Base-by-base conservation (phyloP, 2,888 invertebrate genomes). In the Mycalesis mineus region DNA sequence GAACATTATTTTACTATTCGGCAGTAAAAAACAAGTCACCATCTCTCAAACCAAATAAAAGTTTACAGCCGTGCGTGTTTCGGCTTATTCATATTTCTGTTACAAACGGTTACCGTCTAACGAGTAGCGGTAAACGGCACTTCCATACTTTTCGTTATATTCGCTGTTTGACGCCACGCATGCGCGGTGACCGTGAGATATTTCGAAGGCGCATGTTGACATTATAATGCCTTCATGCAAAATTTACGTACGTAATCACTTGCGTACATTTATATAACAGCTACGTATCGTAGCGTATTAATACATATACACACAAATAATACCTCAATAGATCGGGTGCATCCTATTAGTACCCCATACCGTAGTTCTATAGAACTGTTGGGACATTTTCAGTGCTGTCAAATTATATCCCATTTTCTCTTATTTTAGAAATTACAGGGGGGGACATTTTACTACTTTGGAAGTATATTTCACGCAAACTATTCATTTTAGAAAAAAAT, bases 61-160 rank as follows among this genome's bases (percentile, higher is more conserved):
- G 49, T 55, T 59, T 54, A 45, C 45, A 13, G 53, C 45, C 62
- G 56, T 65, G 64, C 67, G 66, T 67, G 65, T 62, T 65, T 62
- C 59, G 37, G 45, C 60, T 59, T 63, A 65, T 66, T 65, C 67
- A 65, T 62, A 66, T 65, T 64, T 64, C 58, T 55, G 57, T 61
- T 59, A 61, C 37, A 61, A 64, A 68, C 68, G 65, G 69, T 67
- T 69, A 68, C 63, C 54, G 57, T n/a, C 41, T 67, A n/a, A n/a
- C n/a, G n/a, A n/a, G n/a, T n/a, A 70, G 65, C 70, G 68, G 70
- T 68, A 63, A 52, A 59, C 54, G 57, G 36, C 62, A 64, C 62
- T 67, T 66, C 62, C 64, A 62, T 66, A 65, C 58, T 62, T 66
- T 70, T 64, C 55, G 62, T 61, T 62, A 61, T 63, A 61, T 66